Evolutionary conservation across 2,113 vertebrate species (phyloP).

Genomic region (Pithys albifrons): DNA sequence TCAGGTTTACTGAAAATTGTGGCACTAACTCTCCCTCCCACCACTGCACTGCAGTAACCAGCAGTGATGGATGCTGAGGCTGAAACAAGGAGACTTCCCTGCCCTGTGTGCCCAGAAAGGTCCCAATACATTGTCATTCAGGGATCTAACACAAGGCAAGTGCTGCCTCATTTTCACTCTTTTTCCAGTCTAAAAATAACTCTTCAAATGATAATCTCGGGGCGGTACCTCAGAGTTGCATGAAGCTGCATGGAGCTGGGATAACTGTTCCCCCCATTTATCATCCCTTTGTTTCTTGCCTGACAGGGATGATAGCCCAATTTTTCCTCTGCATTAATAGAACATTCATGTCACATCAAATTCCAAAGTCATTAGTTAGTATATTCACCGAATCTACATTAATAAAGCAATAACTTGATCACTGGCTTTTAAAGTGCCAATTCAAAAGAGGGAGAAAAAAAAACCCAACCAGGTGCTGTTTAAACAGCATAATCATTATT

Average conservation of each 20-base stretch:
- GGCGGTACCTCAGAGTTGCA: not conserved
- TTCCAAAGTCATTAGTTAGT: constrained; percentile 63
- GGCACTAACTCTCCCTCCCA: constrained; percentile 25
- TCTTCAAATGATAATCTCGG: constrained; percentile 18
- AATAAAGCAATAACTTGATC: constrained; percentile 61
- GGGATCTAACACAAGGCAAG: not conserved
- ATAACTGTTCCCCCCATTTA: constrained; percentile 11
- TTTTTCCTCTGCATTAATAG: constrained; percentile 41
- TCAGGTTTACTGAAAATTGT: constrained; percentile 30
- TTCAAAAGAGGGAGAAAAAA: not conserved
- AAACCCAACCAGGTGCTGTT: constrained; percentile 1
- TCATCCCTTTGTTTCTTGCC: constrained; percentile 51
- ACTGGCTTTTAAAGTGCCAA: constrained; percentile 48
- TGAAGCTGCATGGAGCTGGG: constrained; percentile 24
- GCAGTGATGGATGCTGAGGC: not conserved
- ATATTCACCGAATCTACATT: constrained; percentile 49
- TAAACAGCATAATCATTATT: constrained; percentile 36
- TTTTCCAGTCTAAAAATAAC: not conserved
- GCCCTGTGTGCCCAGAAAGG: not conserved
- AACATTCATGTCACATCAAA: constrained; percentile 53
- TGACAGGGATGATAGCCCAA: constrained; percentile 36
- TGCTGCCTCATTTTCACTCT: not conserved
- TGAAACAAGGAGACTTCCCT: not conserved
- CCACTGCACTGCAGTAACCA: not conserved
- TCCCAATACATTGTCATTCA: not conserved